Evolutionary conservation across 2,797 vertebrate species (phyloP), one percentile per base, ranked within the genome.

Genomic region (Acanthurus leucopareius): DNA sequence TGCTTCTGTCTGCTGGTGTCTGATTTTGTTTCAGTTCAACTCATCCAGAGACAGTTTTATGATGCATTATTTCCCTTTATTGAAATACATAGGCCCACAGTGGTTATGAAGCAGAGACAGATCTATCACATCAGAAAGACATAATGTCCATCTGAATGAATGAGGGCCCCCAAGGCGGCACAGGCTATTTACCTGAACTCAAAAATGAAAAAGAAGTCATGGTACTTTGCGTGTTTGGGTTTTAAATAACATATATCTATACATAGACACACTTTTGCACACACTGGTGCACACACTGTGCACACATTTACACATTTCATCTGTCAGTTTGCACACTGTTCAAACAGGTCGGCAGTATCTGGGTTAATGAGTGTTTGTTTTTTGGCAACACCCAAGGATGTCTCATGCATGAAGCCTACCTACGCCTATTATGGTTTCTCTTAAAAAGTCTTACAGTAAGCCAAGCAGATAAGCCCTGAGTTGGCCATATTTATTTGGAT

Each of bases 371-470:
- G 81, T 92, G 80, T 92, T 92, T 92, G 92, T 84, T 90, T 92
- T 90, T 92, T 87, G 86, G 88, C 82, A 89, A 91, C 89, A 90
- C 93, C 90, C 93, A 91, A 91, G 86, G 86, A 90, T 92, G 86
- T 91, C 77, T 90, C 79, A 83, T 87, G 66, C 80, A 65, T 72
- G 68, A 64, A 82, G 79, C 61, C 86, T 86, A 82, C 89, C 87
- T 82, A 79, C 73, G 63, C 84, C 82, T 89, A 86, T 89, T 79
- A 89, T 87, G 80, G 75, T 82, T 87, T 89, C 79, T 83, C 54
- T 89, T 85, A 62, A 80, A 53, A 71, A 84, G 77, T 88, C 83
- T 53, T 77, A 78, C 72, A 45, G 67, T 84, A 80, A 90, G 82
- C 79, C 77, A 73, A 81, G 69, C 61, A 81, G 87, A 90, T 91